These are phyloP conservation scores for Poeciliopsis occidentalis DNA, from an alignment of 2,113 vertebrate genomes.

Conservation along the genomic window DNA sequence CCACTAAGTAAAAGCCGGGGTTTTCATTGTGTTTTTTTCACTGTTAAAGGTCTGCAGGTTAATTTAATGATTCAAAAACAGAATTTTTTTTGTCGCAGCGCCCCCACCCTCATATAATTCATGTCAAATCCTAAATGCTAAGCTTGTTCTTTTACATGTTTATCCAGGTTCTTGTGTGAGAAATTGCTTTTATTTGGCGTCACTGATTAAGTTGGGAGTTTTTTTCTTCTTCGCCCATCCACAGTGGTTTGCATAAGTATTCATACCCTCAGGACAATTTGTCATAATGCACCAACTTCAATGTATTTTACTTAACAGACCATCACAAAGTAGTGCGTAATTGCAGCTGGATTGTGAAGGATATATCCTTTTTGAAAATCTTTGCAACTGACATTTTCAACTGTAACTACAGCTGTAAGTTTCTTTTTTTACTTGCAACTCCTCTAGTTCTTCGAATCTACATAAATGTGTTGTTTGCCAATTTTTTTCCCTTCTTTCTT, in stretches of 20 bases:
- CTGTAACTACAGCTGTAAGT: too few species aligned
- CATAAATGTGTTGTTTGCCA: background rate
- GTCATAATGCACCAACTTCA: background rate
- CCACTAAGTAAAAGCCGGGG: background rate
- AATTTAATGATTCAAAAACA: conserved; percentile 50
- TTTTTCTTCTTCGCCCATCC: background rate
- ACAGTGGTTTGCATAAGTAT: background rate
- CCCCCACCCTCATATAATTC: conserved; percentile 17
- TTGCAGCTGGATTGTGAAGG: background rate
- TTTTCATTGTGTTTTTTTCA: conserved; percentile 25
- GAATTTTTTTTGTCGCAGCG: conserved; percentile 18
- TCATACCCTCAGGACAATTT: background rate
- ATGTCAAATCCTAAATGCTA: conserved; percentile 45
- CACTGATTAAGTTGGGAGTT: conserved; percentile 43
- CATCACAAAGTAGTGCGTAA: background rate
- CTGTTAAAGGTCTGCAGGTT: conserved; percentile 41
- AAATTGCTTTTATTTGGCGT: conserved; percentile 62
- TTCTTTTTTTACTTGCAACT: too few species aligned
- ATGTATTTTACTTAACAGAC: background rate
- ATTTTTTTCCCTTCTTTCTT: too few species aligned
- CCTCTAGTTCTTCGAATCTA: background rate
- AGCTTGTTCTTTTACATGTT: conserved; percentile 38
- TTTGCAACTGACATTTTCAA: background rate
- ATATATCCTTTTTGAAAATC: background rate
- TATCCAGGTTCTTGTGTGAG: conserved; percentile 45